phyloP scores from a whole-genome alignment of 2,113 vertebrate species.

The Alces alces region DNA sequence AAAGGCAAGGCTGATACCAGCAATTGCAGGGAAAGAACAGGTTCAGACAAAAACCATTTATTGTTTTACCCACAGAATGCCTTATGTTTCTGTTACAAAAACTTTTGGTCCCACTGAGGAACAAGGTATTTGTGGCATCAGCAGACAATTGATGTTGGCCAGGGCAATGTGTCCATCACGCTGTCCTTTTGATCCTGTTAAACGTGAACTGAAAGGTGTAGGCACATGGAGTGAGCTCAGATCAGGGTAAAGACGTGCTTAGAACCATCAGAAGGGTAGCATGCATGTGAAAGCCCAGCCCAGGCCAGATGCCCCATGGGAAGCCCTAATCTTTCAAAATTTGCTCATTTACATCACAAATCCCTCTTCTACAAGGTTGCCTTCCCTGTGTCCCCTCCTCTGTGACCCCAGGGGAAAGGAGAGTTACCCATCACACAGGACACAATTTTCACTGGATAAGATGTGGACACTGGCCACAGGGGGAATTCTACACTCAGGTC shows the following conservation, averaged over 20 bases:
- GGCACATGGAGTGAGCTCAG: background rate
- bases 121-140: background rate
- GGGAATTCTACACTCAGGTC: background rate
- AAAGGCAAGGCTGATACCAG: background rate
- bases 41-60: background rate
- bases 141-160: fast-evolving
- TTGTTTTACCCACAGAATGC: fast-evolving
- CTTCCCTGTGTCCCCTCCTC: no score
- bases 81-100: background rate
- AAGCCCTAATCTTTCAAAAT: background rate
- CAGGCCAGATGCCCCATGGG: no score
- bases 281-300: fast-evolving
- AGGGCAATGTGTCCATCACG: no score
- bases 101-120: fast-evolving
- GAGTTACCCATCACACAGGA: background rate
- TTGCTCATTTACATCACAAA: fast-evolving
- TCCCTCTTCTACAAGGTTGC: background rate
- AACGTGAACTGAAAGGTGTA: background rate
- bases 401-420: background rate
- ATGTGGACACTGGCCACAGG: fast-evolving
- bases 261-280: no score
- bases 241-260: fast-evolving
- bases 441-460: background rate
- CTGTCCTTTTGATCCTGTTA: background rate
- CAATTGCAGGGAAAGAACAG: background rate